Evolutionary conservation across 1,140 invertebrate genomes (phyloP), one percentile per base, ranked within the genome.

Genomic region (Popillia japonica): DNA sequence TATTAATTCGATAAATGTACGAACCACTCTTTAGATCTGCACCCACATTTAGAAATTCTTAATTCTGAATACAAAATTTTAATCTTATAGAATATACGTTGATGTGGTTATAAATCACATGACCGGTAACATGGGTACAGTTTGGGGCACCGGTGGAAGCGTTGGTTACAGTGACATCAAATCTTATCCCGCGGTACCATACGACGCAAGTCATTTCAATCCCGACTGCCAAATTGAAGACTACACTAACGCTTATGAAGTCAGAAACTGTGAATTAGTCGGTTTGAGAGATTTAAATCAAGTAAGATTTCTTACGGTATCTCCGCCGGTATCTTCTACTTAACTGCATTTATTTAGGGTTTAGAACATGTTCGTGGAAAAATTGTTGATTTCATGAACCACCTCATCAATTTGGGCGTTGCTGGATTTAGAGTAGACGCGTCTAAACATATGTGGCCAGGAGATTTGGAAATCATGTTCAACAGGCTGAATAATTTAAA

Each of bases 91-190:
- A 81, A 94, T 97, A 79, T 96, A 95, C 83, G 94, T 94, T 0
- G 96, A 98, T 86, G 90, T 92, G 0, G 90, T 98, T 4, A 87
- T 97, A 40, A 98, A 98, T 84, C 96, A 98, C 86, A 98, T 98
- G 96, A 91, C 92, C 6, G 93, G 91, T 22, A 86, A 90, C 44
- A 82, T 87, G 86, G 82, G 83, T 41, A 82, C 86, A 22, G 89
- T 90, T n/a, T 84, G 86, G 2, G 93, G 92, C 3, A 92, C 90
- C 0, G 90, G 86, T 7, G 92, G 91, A 7, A 90, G 89, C 40
- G 87, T 80, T 2, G 91, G 90, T 0, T 83, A 90, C 81, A 87
- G 90, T 6, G 82, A 80, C 1, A 80, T 84, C 2, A 88, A 87
- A 80, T 41, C 87, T 11, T 93, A 90, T 81, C 90, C 90, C 0